A percentile compares a stretch with the other conserved stretches of the same genome.
These are phyloP conservation scores for Zaprionus ghesquierei DNA, from an alignment of 1,140 invertebrate genomes.

Conservation along the genomic window DNA sequence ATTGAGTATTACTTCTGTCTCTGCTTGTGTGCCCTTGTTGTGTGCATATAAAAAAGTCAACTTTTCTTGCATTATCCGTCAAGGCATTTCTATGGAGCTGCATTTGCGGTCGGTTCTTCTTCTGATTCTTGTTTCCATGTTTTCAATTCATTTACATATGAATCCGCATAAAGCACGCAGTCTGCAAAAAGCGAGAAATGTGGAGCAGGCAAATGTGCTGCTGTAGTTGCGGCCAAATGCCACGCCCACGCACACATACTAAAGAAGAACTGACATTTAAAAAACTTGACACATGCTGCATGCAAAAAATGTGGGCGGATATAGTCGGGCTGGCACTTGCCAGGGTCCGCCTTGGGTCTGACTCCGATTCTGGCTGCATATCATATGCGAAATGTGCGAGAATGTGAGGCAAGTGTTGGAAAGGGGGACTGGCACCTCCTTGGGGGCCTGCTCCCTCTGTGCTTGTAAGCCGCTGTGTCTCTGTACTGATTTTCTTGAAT, in stretches of 20 bases:
- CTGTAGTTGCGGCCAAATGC: conserved; percentile 14
- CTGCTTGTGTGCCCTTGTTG: neutral
- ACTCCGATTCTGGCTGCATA: conserved; percentile 44
- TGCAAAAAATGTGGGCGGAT: conserved; percentile 64
- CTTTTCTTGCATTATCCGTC: conserved; percentile 2
- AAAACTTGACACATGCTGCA: conserved; percentile 62
- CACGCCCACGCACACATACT: conserved; percentile 17
- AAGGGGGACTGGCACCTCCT: neutral
- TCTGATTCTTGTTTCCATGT: conserved; percentile 24
- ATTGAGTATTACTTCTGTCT: neutral
- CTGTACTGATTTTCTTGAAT: conserved; percentile 71
- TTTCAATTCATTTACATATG: conserved; percentile 66
- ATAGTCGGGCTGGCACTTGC: conserved; percentile 14
- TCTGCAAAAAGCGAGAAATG: conserved; percentile 59
- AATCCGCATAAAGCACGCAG: conserved; percentile 63
- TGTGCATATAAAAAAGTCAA: neutral
- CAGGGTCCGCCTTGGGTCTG: conserved; percentile 6
- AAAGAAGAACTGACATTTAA: conserved; percentile 59
- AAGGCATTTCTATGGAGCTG: neutral
- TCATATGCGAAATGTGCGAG: conserved; percentile 47
- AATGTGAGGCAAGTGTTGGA: neutral
- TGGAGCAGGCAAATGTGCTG: conserved; percentile 47
- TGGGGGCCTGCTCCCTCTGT: neutral
- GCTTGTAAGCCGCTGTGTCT: conserved; percentile 61
- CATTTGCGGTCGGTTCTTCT: conserved; percentile 1